These are phyloP conservation scores for Diacarnus erythraeanus DNA, from an alignment of 37 sponge, comb jelly and placozoan genomes.

Conservation along the genomic window DNA sequence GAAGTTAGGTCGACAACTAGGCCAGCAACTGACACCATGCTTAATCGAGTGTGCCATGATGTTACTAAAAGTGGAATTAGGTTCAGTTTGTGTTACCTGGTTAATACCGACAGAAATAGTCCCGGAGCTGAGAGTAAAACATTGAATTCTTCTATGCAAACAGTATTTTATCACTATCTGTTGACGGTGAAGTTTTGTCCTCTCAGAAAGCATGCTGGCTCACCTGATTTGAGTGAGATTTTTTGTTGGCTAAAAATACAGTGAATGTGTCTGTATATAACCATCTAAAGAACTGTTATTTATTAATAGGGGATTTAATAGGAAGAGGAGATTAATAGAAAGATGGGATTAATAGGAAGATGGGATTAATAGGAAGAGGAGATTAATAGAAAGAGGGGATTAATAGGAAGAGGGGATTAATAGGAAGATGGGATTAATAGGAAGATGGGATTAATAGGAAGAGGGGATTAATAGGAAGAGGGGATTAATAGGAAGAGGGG, in stretches of 20 bases:
- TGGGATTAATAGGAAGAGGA: no score
- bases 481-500: no score
- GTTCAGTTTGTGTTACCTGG: neutral
- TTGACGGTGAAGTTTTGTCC: neutral
- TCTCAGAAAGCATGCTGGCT: neutral
- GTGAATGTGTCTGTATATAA: no score
- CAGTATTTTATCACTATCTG: neutral
- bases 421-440: no score
- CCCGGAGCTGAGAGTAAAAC: neutral
- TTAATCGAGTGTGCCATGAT: slow-evolving; percentile 6
- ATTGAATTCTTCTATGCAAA: neutral
- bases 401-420: no score
- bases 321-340: no score
- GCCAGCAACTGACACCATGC: neutral
- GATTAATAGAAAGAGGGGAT: no score
- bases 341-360: no score
- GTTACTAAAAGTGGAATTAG: neutral
- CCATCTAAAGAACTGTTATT: no score
- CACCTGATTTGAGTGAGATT: neutral
- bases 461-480: no score
- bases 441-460: no score
- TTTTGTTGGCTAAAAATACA: neutral
- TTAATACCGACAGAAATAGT: neutral
- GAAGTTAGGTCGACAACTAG: neutral
- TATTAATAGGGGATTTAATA: no score